These are phyloP conservation scores for Furnarius figulus DNA, from an alignment of 2,113 vertebrate genomes.

Conservation along the genomic window DNA sequence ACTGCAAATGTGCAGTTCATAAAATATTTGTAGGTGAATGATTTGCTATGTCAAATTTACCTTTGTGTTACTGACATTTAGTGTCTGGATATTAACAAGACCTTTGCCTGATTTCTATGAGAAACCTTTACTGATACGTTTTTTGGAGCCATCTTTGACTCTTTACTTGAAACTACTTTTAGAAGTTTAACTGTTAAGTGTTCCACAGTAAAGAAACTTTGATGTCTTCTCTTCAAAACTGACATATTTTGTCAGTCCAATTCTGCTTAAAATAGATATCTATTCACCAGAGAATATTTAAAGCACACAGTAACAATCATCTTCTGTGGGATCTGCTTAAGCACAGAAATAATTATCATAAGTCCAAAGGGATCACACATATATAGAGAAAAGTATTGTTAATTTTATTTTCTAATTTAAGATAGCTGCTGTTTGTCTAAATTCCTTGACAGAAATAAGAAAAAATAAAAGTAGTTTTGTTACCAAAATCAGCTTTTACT, in stretches of 20 bases:
- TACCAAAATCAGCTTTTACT: background rate
- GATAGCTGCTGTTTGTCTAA: background rate
- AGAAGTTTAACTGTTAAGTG: background rate
- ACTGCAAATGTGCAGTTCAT: background rate
- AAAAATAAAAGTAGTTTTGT: background rate
- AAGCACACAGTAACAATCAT: background rate
- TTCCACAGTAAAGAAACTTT: background rate
- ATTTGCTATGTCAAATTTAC: background rate
- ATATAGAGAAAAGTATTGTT: background rate
- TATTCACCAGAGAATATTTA: background rate
- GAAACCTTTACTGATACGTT: background rate
- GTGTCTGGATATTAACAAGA: background rate
- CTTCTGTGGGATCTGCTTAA: background rate
- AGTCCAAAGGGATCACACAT: background rate
- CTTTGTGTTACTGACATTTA: background rate
- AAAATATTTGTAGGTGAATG: background rate
- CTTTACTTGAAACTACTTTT: background rate
- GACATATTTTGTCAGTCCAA: background rate
- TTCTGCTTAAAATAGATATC: background rate
- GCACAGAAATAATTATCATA: background rate
- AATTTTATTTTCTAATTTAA: background rate
- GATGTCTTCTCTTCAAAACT: background rate
- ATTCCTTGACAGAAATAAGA: background rate
- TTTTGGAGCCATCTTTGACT: background rate
- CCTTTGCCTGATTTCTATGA: background rate